phyloP scores from a whole-genome alignment of 2,797 vertebrate species.

The Acipenser oxyrinchus region DNA sequence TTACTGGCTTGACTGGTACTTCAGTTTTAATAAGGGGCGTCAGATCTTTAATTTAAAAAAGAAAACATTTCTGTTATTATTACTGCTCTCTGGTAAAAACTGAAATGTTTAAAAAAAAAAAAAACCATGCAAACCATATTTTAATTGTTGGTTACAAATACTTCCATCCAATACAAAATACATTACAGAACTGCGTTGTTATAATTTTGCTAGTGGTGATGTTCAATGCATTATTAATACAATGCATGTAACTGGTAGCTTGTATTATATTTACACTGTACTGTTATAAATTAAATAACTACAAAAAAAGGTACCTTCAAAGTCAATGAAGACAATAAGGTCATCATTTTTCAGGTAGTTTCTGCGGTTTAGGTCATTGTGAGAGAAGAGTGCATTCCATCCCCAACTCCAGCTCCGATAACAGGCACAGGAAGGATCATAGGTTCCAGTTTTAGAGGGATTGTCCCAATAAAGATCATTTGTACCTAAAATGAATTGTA shows the following conservation, averaged over 20 bases:
- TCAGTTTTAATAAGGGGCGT: slow-evolving; percentile 47
- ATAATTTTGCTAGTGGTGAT: too few species aligned
- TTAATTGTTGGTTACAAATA: not conserved
- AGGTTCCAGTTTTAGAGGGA: slow-evolving; percentile 52
- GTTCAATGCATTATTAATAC: not conserved
- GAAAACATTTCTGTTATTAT: slow-evolving; percentile 5
- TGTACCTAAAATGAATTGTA: slow-evolving; percentile 1
- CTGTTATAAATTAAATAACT: not conserved
- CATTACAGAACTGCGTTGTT: too few species aligned
- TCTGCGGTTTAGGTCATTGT: slow-evolving; percentile 57
- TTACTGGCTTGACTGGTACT: slow-evolving; percentile 37
- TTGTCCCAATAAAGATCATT: slow-evolving; percentile 59
- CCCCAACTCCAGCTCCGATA: slow-evolving; percentile 40
- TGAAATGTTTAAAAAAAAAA: not conserved
- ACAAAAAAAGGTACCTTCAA: slow-evolving; percentile 55
- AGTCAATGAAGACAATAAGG: slow-evolving; percentile 75
- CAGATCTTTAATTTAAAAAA: slow-evolving; percentile 39
- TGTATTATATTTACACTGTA: not conserved
- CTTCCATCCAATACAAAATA: not conserved
- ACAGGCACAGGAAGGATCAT: slow-evolving; percentile 48
- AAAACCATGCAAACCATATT: not conserved
- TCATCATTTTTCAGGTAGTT: slow-evolving; percentile 79
- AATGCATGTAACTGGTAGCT: not conserved
- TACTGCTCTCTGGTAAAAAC: not conserved
- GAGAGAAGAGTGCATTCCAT: slow-evolving; percentile 65